These are phyloP conservation scores for Apis mellifera DNA, from an alignment of 1,140 invertebrate genomes.

Conservation along the genomic window DNA sequence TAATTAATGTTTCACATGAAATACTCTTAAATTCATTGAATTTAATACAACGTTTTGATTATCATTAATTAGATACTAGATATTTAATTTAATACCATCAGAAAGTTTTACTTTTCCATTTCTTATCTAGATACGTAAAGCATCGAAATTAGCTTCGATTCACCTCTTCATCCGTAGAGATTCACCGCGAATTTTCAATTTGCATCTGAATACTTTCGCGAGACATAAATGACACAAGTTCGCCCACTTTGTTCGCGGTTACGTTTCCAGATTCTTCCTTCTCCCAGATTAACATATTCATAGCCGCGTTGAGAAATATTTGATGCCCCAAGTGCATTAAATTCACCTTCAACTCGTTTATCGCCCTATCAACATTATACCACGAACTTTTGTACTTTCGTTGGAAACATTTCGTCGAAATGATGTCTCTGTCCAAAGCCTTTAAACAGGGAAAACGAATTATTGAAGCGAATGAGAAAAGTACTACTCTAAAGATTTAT, in stretches of 20 bases:
- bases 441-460: background rate
- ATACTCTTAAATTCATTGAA: too few species aligned
- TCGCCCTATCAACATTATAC: background rate
- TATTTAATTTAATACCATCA: background rate
- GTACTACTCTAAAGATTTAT: too few species aligned
- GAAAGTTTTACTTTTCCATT: background rate
- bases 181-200: conserved; percentile 21
- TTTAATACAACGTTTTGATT: too few species aligned
- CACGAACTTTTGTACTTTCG: conserved; percentile 4
- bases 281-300: conserved; percentile 40
- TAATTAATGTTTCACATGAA: too few species aligned
- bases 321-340: conserved; percentile 36
- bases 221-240: conserved; percentile 33
- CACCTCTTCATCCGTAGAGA: background rate
- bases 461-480: too few species aligned
- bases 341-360: conserved; percentile 16
- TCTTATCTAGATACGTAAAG: background rate
- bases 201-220: conserved; percentile 40
- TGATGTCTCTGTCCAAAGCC: too few species aligned
- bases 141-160: conserved; percentile 19
- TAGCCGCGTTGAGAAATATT: conserved; percentile 32
- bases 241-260: conserved; percentile 13
- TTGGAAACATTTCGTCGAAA: background rate
- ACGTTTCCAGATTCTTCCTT: background rate
- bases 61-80: too few species aligned